Evolutionary conservation across 2,113 vertebrate genomes (phyloP).

Genomic region (western clawed frog (Xenopus tropicalis)): DNA sequence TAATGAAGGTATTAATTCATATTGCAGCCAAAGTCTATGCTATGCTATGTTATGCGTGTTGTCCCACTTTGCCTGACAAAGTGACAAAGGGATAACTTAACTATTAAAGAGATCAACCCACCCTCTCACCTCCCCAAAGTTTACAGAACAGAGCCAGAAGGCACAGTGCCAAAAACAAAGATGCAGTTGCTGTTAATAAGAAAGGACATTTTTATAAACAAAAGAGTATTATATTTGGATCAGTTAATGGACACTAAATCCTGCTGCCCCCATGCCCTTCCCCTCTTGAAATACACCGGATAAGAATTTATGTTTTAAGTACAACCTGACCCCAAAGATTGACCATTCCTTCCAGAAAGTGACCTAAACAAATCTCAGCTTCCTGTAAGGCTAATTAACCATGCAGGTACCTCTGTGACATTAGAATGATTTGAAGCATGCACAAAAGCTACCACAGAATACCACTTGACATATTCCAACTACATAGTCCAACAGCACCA

Average conservation of each 20-base stretch:
- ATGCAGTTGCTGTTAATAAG: constrained; percentile 5
- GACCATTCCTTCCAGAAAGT: constrained; percentile 11
- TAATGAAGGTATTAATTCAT: no score
- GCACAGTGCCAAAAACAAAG: constrained; percentile 15
- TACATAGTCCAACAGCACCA: no score
- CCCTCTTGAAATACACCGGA: constrained; percentile 29
- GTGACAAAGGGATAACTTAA: background rate
- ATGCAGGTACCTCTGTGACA: background rate
- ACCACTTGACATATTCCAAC: no score
- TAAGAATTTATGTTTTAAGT: constrained; percentile 5
- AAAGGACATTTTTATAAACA: constrained; percentile 38
- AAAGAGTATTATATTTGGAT: constrained; percentile 34
- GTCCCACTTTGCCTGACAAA: no score
- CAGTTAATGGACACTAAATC: constrained; percentile 30
- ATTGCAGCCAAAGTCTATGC: no score
- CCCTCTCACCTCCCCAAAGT: constrained; percentile 18
- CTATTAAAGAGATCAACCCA: background rate
- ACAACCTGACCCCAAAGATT: constrained; percentile 6
- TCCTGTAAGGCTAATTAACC: background rate
- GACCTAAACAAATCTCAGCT: background rate
- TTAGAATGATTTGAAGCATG: background rate
- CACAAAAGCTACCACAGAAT: no score
- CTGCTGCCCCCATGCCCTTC: constrained; percentile 30
- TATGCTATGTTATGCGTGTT: no score
- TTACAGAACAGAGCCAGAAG: constrained; percentile 25